Percentiles rank a stretch among this genome's conserved stretches.
Conservation (phyloP, 2,113 vertebrate genomes). For the Romanogobio albipinnatus region DNA sequence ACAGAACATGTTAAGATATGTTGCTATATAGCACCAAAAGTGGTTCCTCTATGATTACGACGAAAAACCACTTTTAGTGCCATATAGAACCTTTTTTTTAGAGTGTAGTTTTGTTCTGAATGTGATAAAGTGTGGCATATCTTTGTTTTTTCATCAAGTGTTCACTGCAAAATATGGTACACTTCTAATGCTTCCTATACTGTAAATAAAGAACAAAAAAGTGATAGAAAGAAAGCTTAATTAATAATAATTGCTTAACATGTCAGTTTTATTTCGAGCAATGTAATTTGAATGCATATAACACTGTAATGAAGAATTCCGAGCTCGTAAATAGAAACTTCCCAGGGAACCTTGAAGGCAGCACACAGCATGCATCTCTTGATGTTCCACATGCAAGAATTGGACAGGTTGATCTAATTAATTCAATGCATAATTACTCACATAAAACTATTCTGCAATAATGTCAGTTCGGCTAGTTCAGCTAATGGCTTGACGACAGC, state of each 20-base stretch:
- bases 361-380: neutral
- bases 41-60: too few relatives aligned
- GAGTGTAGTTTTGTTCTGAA: too few relatives aligned
- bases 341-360: neutral
- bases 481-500: slow-evolving; percentile 6
- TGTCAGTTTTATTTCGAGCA: neutral
- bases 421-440: neutral
- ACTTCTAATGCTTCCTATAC: too few relatives aligned
- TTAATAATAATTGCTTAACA: neutral
- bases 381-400: neutral
- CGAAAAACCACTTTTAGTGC: too few relatives aligned
- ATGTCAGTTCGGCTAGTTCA: neutral
- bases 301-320: neutral
- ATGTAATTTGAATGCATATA: neutral
- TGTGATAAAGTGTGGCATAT: too few relatives aligned
- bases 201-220: too few relatives aligned
- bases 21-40: too few relatives aligned
- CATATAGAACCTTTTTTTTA: too few relatives aligned
- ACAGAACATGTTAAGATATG: too few relatives aligned
- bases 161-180: too few relatives aligned
- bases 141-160: too few relatives aligned
- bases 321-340: neutral
- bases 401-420: neutral
- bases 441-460: neutral
- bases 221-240: too few relatives aligned